A percentile compares a stretch with the other conserved stretches of the same genome.
phyloP scores from a whole-genome alignment of 2,888 invertebrate species.

The Epinotia ramella region DNA sequence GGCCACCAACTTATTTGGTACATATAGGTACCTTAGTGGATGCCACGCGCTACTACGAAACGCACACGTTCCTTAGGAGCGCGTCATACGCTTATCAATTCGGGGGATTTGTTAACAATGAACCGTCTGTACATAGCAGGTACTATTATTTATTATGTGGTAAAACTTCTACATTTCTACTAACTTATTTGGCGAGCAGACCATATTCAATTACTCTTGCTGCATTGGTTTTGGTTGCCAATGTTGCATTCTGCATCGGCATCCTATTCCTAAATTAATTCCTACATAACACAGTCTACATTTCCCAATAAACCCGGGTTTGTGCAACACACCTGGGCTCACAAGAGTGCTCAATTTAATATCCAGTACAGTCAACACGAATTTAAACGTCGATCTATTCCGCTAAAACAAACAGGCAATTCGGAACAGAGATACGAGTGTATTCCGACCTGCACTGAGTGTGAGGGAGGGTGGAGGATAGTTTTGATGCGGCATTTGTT shows the following conservation, averaged over 20 bases:
- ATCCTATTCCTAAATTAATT: conserved; percentile 5
- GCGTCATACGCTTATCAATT: too few relatives aligned
- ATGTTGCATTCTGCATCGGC: not conserved
- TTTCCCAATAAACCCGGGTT: conserved; percentile 19
- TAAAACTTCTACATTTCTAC: too few relatives aligned
- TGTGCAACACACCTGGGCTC: conserved; percentile 8
- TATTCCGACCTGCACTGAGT: conserved; percentile 25
- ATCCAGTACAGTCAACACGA: conserved; percentile 42
- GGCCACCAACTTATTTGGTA: too few relatives aligned
- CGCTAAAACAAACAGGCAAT: conserved; percentile 40
- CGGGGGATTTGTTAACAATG: too few relatives aligned
- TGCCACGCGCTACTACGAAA: too few relatives aligned
- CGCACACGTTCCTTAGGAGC: too few relatives aligned
- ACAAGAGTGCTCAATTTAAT: conserved; percentile 24
- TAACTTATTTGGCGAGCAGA: too few relatives aligned
- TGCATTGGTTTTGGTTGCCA: not conserved
- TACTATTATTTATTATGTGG: too few relatives aligned
- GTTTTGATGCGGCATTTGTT: conserved; percentile 21
- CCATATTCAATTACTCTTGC: not conserved
- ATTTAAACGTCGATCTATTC: conserved; percentile 40
- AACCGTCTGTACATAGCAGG: too few relatives aligned
- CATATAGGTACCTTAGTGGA: too few relatives aligned
- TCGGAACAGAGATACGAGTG: conserved; percentile 30
- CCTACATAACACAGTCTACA: not conserved
- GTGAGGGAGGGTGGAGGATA: not conserved